Evolutionary conservation across 1,140 invertebrate species (phyloP).

Genomic region (Meloidogyne hapla): DNA sequence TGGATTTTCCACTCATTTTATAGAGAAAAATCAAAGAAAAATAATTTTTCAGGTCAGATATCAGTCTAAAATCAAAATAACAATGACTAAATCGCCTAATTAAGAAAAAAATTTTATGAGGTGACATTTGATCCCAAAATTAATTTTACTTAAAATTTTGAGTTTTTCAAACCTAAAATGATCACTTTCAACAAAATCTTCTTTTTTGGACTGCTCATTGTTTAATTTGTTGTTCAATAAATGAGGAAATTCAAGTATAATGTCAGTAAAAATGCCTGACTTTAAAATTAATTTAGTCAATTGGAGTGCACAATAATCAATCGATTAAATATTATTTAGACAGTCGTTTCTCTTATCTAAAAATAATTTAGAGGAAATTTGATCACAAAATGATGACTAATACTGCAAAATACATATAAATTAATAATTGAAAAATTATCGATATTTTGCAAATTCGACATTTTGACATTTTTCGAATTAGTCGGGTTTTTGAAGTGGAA

Average conservation of each 20-base stretch:
- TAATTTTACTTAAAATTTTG: neutral
- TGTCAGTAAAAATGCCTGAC: no score
- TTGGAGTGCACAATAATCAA: no score
- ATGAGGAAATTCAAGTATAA: neutral
- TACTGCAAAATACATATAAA: neutral
- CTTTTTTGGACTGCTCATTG: conserved; percentile 42
- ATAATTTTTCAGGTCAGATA: no score
- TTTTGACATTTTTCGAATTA: neutral
- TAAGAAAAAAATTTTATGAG: neutral
- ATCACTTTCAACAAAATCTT: conserved; percentile 61
- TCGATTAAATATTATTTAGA: no score
- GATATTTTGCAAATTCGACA: neutral
- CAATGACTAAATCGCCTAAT: no score
- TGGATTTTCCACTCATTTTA: no score
- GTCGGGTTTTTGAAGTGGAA: neutral
- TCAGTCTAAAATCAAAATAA: no score
- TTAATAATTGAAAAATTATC: neutral
- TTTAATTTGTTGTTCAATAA: neutral
- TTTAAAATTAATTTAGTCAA: no score
- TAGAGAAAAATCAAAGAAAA: no score
- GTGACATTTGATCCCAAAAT: conserved; percentile 5
- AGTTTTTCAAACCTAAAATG: conserved; percentile 35
- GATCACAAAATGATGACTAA: neutral
- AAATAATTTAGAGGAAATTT: neutral
- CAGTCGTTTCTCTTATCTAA: no score